Percentiles rank a stretch among this genome's conserved stretches.
Conservation (phyloP, 2,113 vertebrate species). For the Microcebus jonahi region DNA sequence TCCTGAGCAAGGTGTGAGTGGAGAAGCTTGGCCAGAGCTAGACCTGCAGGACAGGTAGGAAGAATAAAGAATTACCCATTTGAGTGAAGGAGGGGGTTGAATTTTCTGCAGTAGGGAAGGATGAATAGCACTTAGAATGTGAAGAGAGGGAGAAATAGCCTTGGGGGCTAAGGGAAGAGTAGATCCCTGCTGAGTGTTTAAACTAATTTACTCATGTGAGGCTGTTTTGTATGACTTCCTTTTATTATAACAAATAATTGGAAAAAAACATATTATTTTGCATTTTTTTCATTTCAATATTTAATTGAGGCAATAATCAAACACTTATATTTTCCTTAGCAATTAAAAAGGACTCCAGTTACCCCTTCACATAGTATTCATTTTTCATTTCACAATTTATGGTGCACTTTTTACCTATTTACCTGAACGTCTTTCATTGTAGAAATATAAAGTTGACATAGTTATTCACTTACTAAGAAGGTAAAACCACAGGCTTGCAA, state of each 20-base stretch:
- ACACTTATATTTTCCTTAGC: background rate
- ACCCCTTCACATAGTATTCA: background rate
- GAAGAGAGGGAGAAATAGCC: accelerated
- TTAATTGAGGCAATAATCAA: background rate
- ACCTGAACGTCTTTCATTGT: background rate
- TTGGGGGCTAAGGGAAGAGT: background rate
- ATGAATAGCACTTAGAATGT: background rate
- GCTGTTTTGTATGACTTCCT: background rate
- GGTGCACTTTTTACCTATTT: background rate
- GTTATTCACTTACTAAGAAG: background rate
- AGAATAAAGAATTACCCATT: background rate
- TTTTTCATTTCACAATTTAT: background rate
- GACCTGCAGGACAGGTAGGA: background rate
- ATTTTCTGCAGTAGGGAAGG: background rate
- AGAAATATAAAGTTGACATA: background rate
- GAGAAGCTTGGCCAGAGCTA: accelerated
- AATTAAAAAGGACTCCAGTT: background rate
- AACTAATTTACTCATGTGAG: background rate
- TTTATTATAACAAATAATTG: no score
- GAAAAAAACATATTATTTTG: background rate
- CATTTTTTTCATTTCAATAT: background rate
- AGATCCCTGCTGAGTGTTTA: background rate
- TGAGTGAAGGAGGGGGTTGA: accelerated
- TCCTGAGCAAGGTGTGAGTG: background rate
- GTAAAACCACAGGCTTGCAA: constrained; percentile 32